Conservation (phyloP, 2,113 vertebrate species). For the Triplophysa dalaica region DNA sequence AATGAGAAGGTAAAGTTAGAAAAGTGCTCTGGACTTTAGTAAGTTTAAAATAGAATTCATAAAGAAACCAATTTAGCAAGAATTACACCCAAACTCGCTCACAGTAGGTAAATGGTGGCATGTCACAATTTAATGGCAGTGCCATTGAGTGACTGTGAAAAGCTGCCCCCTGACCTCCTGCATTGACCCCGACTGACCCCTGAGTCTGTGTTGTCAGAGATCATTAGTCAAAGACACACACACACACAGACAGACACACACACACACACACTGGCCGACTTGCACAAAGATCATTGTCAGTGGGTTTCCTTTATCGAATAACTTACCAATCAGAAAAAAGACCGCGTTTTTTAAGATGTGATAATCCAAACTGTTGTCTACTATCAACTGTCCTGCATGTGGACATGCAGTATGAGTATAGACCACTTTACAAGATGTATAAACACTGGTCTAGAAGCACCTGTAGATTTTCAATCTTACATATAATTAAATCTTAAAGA, state of each 20-base stretch:
- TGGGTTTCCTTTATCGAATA: constrained; percentile 35
- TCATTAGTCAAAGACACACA: constrained; percentile 70
- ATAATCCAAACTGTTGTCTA: background rate
- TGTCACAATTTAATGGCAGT: constrained; percentile 71
- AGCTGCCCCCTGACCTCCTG: constrained; percentile 68
- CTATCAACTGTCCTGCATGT: too few relatives aligned
- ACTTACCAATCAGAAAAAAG: constrained; percentile 52
- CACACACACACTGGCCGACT: constrained; percentile 38
- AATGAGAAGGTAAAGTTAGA: background rate
- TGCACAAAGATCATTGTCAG: constrained; percentile 40
- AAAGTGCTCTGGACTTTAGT: background rate
- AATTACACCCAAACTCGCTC: background rate
- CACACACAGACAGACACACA: constrained; percentile 16
- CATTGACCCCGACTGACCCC: constrained; percentile 66
- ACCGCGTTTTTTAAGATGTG: constrained; percentile 37
- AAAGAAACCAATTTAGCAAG: background rate
- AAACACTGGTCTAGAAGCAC: too few relatives aligned
- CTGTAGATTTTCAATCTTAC: too few relatives aligned
- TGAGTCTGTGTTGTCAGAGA: constrained; percentile 67
- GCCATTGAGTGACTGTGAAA: constrained; percentile 72
- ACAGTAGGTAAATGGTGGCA: constrained; percentile 9
- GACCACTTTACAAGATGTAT: too few relatives aligned
- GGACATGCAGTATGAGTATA: too few relatives aligned
- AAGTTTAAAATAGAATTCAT: background rate
- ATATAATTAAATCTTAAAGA: too few relatives aligned